Percentiles rank a stretch among this genome's conserved stretches.
These are phyloP conservation scores for Phortica magna DNA, from an alignment of 2,888 invertebrate species.

Conservation along the genomic window DNA sequence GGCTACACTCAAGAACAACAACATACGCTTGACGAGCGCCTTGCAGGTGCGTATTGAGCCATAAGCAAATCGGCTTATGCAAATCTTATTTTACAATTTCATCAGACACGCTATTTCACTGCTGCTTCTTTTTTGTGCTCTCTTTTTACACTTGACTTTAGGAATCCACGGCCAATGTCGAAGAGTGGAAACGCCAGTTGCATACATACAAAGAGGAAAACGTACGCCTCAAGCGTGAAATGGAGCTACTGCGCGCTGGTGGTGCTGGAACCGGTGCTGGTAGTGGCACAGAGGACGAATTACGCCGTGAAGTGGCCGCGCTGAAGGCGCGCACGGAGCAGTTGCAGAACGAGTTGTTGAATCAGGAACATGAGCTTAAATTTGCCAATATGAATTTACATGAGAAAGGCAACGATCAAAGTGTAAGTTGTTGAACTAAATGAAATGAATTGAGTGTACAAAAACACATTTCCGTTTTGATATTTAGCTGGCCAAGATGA, in stretches of 20 bases:
- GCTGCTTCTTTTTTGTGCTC: neutral
- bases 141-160: conserved; percentile 40
- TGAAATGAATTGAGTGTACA: neutral
- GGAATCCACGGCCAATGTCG: conserved; percentile 96
- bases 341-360: conserved; percentile 88
- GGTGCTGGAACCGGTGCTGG: conserved; percentile 78
- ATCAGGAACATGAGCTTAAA: conserved; percentile 90
- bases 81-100: neutral
- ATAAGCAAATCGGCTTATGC: conserved; percentile 10
- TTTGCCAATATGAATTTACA: conserved; percentile 77
- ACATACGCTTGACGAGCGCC: conserved; percentile 95
- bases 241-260: conserved; percentile 85
- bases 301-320: conserved; percentile 85
- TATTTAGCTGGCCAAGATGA: conserved; percentile 74
- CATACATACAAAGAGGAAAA: conserved; percentile 96
- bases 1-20: conserved; percentile 96
- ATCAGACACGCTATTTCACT: neutral
- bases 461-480: neutral
- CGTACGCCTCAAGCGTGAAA: conserved; percentile 87
- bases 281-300: conserved; percentile 84
- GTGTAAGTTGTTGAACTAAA: conserved; percentile 79
- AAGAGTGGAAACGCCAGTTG: conserved; percentile 98
- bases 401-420: conserved; percentile 84
- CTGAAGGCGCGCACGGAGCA: conserved; percentile 90
- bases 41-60: conserved; percentile 81